phyloP scores from a whole-genome alignment of 1,140 invertebrate species.

The Sinella curviseta region DNA sequence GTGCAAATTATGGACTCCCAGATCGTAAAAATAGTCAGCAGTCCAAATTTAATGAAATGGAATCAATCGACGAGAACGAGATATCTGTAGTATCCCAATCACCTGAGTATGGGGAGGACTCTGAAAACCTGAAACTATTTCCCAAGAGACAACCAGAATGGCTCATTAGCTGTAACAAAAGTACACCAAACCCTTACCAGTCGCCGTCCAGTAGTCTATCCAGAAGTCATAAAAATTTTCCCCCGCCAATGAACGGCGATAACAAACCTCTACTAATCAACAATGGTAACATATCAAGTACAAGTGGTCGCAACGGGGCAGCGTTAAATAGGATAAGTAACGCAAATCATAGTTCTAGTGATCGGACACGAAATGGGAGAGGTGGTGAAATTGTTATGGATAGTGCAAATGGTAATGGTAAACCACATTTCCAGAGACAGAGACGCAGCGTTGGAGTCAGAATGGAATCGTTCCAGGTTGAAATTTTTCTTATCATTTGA shows the following conservation, averaged over 20 bases:
- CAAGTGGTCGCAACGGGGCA: constrained; percentile 34
- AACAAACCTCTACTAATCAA: constrained; percentile 25
- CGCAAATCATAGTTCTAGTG: not conserved
- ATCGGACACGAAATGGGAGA: constrained; percentile 26
- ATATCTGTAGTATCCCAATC: not conserved
- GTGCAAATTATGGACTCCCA: not conserved
- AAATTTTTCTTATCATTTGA: not conserved
- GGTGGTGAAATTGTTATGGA: not conserved
- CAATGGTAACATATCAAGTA: constrained; percentile 35
- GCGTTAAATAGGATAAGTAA: constrained; percentile 30
- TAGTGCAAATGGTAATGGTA: not conserved
- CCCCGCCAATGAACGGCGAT: not conserved
- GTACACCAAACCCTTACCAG: not conserved
- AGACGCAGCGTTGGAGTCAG: not conserved
- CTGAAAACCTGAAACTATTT: constrained; percentile 31
- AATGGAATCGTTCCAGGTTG: constrained; percentile 10
- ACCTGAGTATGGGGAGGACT: not conserved
- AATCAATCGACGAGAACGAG: constrained; percentile 4
- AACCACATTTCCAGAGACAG: not conserved
- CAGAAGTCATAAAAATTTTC: not conserved
- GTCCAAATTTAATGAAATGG: constrained; percentile 12
- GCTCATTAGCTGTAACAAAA: not conserved
- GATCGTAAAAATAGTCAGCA: not conserved
- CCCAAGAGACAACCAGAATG: constrained; percentile 23
- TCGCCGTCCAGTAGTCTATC: not conserved